Evolutionary conservation across 2,797 vertebrate species (phyloP).

Genomic region (Trematomus bernacchii): DNA sequence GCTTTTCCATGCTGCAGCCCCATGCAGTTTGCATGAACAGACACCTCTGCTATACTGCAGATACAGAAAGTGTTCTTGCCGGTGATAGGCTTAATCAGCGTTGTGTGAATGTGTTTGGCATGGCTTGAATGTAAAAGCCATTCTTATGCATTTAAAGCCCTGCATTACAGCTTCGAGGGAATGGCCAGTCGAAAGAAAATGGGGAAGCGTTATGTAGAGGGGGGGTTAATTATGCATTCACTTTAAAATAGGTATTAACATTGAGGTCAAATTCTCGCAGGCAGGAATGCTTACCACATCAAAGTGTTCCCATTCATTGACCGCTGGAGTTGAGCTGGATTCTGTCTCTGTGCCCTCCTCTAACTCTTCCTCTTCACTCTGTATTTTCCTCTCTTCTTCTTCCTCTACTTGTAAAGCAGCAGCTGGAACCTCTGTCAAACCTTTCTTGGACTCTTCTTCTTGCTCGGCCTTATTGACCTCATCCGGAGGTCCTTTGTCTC

Average conservation of each 20-base stretch:
- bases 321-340: slow-evolving; percentile 37
- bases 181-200: background rate
- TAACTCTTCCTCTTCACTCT: slow-evolving; percentile 52
- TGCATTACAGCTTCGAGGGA: background rate
- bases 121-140: no score
- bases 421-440: slow-evolving; percentile 30
- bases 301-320: slow-evolving; percentile 89
- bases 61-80: no score
- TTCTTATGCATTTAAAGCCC: no score
- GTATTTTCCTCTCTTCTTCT: slow-evolving; percentile 21
- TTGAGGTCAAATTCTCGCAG: background rate
- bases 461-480: background rate
- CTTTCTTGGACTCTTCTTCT: slow-evolving; percentile 59
- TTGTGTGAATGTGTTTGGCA: no score
- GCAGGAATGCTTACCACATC: slow-evolving; percentile 81
- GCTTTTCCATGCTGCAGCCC: background rate
- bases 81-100: no score
- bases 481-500: slow-evolving; percentile 62
- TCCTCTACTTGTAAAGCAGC: slow-evolving; percentile 69
- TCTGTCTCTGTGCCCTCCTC: slow-evolving; percentile 30
- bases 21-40: background rate
- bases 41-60: no score
- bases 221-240: no score
- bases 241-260: background rate
- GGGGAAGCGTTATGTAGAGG: background rate